These are phyloP conservation scores for Synanthedon andrenaeformis DNA, from an alignment of 2,888 invertebrate species.

Conservation along the genomic window DNA sequence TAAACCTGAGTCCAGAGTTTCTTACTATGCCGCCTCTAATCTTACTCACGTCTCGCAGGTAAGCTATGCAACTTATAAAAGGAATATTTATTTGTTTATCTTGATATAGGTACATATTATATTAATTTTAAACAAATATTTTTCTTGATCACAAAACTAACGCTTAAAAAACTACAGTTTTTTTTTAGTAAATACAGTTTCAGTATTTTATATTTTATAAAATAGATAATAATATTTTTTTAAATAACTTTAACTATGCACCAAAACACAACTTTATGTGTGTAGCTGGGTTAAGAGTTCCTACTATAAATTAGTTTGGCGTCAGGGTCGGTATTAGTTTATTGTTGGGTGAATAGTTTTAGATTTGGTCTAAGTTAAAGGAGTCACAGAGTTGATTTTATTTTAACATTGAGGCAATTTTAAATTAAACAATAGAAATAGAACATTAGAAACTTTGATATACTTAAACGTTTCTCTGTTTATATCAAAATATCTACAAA, in stretches of 20 bases:
- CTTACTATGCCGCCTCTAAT: constrained; percentile 85
- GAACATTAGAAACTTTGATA: background rate
- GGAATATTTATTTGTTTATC: background rate
- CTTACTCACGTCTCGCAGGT: constrained; percentile 80
- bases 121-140: background rate
- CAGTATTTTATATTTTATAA: no score
- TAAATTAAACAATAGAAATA: background rate
- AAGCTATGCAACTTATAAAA: constrained; percentile 15
- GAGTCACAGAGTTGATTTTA: background rate
- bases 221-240: no score
- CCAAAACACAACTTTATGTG: no score
- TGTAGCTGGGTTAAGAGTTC: constrained; percentile 12
- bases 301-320: constrained; percentile 24
- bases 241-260: no score
- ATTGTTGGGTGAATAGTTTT: constrained; percentile 2
- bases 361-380: background rate
- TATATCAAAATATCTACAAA: no score
- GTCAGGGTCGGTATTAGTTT: constrained; percentile 23
- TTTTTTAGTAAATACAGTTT: no score
- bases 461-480: background rate
- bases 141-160: no score
- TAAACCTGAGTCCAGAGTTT: constrained; percentile 73
- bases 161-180: no score
- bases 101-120: background rate
- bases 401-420: background rate